Evolutionary conservation across 2,888 invertebrate species (phyloP), one percentile per base, ranked within the genome.

Genomic region (Mimas tiliae): DNA sequence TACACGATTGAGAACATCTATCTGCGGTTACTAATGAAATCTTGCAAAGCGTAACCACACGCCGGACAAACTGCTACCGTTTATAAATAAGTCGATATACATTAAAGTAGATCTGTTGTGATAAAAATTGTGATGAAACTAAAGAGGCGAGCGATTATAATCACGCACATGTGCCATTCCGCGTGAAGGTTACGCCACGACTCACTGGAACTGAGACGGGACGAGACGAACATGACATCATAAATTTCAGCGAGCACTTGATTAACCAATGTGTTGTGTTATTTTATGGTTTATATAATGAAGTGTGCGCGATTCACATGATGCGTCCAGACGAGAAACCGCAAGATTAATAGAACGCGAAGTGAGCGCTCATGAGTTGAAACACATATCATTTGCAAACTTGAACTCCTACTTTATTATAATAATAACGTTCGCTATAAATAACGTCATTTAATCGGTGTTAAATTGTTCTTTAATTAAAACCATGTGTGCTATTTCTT

Each of bases 161-260:
- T 74, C 74, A 72, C 74, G 72, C 81, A 84, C 83, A 84, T 84
- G 81, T 80, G 82, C 79, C 74, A 79, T 78, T 79, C 72, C 74
- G 76, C 74, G 77, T 83, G 85, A 86, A 86, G 85, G 85, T 85
- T 78, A 81, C 63, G 63, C 45, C 64, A 42, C 65, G 62, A 63
- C 63, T 66, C 80, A 77, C 73, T 83, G 78, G 83, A 78, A 73
- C 72, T 76, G 75, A 76, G 79, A 83, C 82, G 76, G 79, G 80
- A 77, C 82, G 79, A 77, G 79, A 79, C 78, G 73, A 76, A 80
- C 77, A 80, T 83, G 84, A 84, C 80, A 82, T 84, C 83, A 85
- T 80, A 76, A 70, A 55, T 55, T 72, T 81, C 72, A 77, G 74
- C 72, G 71, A 78, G 72, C 72, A 75, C 74, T 73, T 74, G 73